Base-by-base conservation (phyloP, 2,113 vertebrate genomes). In the Willisornis vidua region DNA sequence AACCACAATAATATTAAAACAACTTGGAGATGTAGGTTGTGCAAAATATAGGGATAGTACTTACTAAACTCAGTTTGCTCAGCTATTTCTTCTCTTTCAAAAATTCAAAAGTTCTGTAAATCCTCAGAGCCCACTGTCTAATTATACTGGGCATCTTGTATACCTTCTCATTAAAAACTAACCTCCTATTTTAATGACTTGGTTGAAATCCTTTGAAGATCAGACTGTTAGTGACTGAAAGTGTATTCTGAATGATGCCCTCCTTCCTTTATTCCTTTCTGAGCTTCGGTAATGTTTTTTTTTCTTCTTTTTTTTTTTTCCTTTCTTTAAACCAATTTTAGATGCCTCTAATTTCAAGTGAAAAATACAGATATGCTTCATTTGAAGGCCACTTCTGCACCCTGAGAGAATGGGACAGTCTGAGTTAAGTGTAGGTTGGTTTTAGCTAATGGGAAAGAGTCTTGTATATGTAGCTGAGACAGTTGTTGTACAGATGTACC, bases 161-260 rank as follows among this genome's bases (percentile, higher is more conserved):
- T 96, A 97, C 93, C 66, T 97, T 97, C 97, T 98, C 96, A 98
- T 97, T 97, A 98, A 98, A 98, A 97, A 79, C 91, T 96, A 96
- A 96, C 95, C 95, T 97, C 96, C 97, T 98, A 96, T 97, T 98
- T 97, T 98, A 98, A 98, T 97, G 95, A 96, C 81, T 97, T 94
- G 52, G 90, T 96, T 97, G 70, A 85, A 95, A 95, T 95, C 94
- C 97, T 98, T 98, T 98, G 97, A 98, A 98, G 96, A 96, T 96
- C 94, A 94, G 79, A 68, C 96, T 96, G 72, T 58, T 92, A 93
- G 77, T 74, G 74, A 75, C 89, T 95, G 91, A 75, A 85, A 90
- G 85, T 96, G 74, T 88, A 96, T 77, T 96, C 73, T 96, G 55
- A 90, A 94, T 82, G 39, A 61, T 90, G 59, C 37, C 89, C 91